These are phyloP conservation scores for Caiman crocodilus DNA, from an alignment of 2,797 vertebrate species.

Conservation along the genomic window DNA sequence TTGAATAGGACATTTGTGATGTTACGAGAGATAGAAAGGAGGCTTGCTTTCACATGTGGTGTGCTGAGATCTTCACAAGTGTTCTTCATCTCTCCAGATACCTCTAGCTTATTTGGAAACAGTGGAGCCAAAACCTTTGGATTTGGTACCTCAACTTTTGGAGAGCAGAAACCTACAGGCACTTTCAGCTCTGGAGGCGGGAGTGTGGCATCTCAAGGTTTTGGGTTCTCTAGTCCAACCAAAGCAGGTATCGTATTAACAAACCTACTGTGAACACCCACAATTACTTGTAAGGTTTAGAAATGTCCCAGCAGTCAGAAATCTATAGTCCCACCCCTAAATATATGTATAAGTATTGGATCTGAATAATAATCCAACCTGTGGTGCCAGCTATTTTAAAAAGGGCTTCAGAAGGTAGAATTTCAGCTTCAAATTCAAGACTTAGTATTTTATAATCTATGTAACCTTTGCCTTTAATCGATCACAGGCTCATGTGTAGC, in stretches of 20 bases:
- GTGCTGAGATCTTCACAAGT: not conserved
- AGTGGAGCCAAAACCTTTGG: conserved; percentile 91
- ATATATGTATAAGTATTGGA: not conserved
- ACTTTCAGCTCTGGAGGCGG: conserved; percentile 93
- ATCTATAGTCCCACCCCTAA: accelerated
- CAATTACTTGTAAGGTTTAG: not conserved
- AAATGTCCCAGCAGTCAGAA: not conserved
- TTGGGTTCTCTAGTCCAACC: conserved; percentile 90
- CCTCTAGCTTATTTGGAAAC: conserved; percentile 90
- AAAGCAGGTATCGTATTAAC: conserved; percentile 87
- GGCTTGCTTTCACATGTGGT: not conserved
- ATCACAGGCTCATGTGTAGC: not conserved
- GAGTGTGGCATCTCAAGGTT: conserved; percentile 94
- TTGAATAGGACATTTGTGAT: not conserved
- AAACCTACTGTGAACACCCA: not conserved
- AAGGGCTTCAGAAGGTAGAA: not conserved
- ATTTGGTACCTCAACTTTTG: conserved; percentile 87
- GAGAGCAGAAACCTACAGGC: conserved; percentile 91
- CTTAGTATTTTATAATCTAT: not conserved
- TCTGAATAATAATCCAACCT: not conserved
- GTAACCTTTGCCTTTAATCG: not conserved
- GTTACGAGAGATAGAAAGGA: not conserved
- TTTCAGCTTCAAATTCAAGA: not conserved
- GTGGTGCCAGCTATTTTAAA: not conserved
- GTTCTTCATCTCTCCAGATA: conserved; percentile 75